phyloP scores from a whole-genome alignment of 1,140 invertebrate species.

The Scaptomyza graminum region DNA sequence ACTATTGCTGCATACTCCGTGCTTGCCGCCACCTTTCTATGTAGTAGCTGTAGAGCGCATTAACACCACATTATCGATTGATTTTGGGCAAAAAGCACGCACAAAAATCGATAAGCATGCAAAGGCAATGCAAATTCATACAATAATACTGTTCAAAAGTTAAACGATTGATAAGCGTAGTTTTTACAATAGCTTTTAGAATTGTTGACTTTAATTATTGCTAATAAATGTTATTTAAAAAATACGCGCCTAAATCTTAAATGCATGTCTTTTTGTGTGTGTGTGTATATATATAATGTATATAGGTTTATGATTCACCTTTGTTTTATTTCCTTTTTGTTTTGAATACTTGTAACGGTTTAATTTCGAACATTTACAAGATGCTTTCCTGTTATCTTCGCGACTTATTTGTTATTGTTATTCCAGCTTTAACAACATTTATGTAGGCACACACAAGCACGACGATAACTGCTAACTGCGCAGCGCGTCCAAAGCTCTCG shows the following conservation, averaged over 20 bases:
- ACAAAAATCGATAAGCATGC: constrained; percentile 75
- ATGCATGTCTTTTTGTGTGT: constrained; percentile 7
- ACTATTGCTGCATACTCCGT: constrained; percentile 45
- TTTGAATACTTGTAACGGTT: constrained; percentile 21
- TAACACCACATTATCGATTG: constrained; percentile 84
- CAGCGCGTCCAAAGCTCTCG: constrained; percentile 74
- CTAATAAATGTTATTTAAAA: constrained; percentile 22
- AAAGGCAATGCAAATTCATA: constrained; percentile 59
- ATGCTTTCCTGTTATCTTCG: constrained; percentile 12
- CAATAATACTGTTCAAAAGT: constrained; percentile 54
- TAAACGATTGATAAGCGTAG: constrained; percentile 9
- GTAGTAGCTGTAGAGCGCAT: constrained; percentile 61
- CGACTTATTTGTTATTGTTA: constrained; percentile 49
- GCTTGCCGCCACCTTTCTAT: constrained; percentile 39
- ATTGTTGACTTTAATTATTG: constrained; percentile 27
- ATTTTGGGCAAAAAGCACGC: constrained; percentile 66
- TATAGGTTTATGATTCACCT: constrained; percentile 57
- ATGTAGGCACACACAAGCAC: constrained; percentile 36
- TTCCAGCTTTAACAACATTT: constrained; percentile 52
- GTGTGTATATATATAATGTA: constrained; percentile 18
- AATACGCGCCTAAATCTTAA: constrained; percentile 53
- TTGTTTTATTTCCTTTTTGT: constrained; percentile 33
- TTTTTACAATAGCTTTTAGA: background rate
- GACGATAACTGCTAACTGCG: constrained; percentile 38
- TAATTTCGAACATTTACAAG: constrained; percentile 6